Base-by-base conservation (phyloP, 92 coral and sea anemone species). In the Scolanthus callimorphus region DNA sequence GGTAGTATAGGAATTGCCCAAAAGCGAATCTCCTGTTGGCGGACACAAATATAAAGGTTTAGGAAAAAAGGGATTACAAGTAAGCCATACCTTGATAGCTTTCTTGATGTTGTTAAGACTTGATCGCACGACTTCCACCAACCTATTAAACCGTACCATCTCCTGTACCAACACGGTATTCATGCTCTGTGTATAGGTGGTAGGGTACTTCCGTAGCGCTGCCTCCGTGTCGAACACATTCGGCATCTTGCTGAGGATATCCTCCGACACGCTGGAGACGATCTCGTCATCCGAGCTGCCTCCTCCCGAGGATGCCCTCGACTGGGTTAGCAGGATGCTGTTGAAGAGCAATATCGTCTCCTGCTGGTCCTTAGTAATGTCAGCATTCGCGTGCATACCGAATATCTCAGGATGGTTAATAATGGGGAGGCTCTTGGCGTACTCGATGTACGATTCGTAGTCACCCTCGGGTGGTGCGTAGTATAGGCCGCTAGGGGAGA, bases 311-410 rank as follows among this genome's bases (percentile, higher is more conserved):
- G 97, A 76, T 12, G 97, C 81, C 15, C 97, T 85, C 2, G 97
- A 88, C 77, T 88, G 96, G 21, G 97, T 92, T 43, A 92, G 62
- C 23, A 92, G 87, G 44, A 92, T 92, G 71, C 90, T 92, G 69
- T 76, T 80, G 78, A 92, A 92, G 44, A 92, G 70, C 29, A 58
- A 72, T 1, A 70, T 58, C 0, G 97, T 92, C 37, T 92, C 97
- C 39, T 92, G 97, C 44, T 92, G 97, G 56, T 92, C 97, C 60
- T 92, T 92, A 41, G 89, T 88, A 50, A 92, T 92, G 68, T 92
- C 98, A 8, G 98, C 98, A 51, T 92, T 92, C 10, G 98, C 98
- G 58, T 92, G 98, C 98, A 92, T 92, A 27, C 98, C 98, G 49
- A 92, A 92, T 41, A 89, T 90, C 66, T 92, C 98, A 25, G 98